Base-by-base conservation (phyloP, 2,888 invertebrate species). In the Mesorhabditis sp. region DNA sequence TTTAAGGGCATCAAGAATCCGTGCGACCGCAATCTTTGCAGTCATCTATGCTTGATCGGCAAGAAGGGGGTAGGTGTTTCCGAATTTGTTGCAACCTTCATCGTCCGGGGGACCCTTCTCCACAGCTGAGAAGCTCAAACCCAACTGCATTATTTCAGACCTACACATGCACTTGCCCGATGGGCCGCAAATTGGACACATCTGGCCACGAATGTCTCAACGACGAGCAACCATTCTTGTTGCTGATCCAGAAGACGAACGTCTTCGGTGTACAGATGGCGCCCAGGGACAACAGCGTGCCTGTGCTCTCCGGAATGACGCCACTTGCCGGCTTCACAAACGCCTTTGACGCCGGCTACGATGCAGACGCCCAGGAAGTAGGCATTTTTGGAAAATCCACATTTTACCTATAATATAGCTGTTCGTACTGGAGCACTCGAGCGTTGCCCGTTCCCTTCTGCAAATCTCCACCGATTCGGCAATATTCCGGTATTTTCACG, bases 171-270 rank as follows among this genome's bases (percentile, higher is more conserved):
- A 91, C 92, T 85, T 98, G 97, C 86, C 92, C 92, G 80, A 92
- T 94, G 41, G 96, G 96, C 0, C 84, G 84, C 78, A 73, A 74
- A 43, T 76, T 87, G 41, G 85, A 86, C 63, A 72, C 72, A 4
- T 74, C 80, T 4, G 74, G 77, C 10, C 43, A 65, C 10, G 72
- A 72, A 64, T 88, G 88, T 78, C 78, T 84, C 78, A 65, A 86
- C 86, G 95, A 94, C 87, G 93, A 94, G 80, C 91, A 90, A 4
- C 90, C 95, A 0, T 95, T 93, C 87, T 87, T 97, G 68, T 91
- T 97, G 91, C 91, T 95, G 0, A 90, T 95, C n/a, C 90, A 95
- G 82, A 93, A 93, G 62, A 91, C 92, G 0, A 95, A 95, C 86
- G 92, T 96, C 67, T 91, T 95, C 69, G 84, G 84, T 44, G 72